Evolutionary conservation across 2,113 vertebrate species (phyloP).

Genomic region (Ptychochromis oligacanthus): DNA sequence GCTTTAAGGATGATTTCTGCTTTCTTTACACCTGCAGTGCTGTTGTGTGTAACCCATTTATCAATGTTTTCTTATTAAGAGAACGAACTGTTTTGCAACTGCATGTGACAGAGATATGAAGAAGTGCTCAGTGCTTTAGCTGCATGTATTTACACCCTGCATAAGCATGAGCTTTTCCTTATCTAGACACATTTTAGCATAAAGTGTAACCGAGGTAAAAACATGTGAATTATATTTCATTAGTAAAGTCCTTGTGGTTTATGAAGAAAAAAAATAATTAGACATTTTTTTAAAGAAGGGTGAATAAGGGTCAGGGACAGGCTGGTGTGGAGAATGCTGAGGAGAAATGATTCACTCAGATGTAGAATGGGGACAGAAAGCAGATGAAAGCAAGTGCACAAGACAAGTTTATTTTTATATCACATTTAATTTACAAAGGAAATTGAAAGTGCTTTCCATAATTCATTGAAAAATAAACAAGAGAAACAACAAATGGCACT

Average conservation of each 20-base stretch:
- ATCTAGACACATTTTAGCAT: slow-evolving; percentile 1
- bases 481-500: background rate
- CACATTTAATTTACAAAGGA: slow-evolving; percentile 29
- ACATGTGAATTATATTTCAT: slow-evolving; percentile 10
- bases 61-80: slow-evolving; percentile 38
- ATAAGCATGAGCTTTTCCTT: slow-evolving; percentile 2
- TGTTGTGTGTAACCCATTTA: slow-evolving; percentile 14
- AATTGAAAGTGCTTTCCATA: slow-evolving; percentile 30
- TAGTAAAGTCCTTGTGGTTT: background rate
- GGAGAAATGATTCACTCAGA: slow-evolving; percentile 5
- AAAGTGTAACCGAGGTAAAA: slow-evolving; percentile 25
- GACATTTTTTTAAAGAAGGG: slow-evolving; percentile 4
- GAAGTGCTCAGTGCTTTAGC: slow-evolving; percentile 7
- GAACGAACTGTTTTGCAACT: slow-evolving; percentile 44
- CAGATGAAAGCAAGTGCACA: slow-evolving; percentile 42
- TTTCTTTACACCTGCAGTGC: slow-evolving; percentile 23
- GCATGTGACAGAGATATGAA: slow-evolving; percentile 32
- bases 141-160: slow-evolving; percentile 19
- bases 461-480: slow-evolving; percentile 22
- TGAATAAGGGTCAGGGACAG: slow-evolving; percentile 30
- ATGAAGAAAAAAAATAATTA: background rate
- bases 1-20: background rate
- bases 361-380: slow-evolving; percentile 30
- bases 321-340: slow-evolving; percentile 13
- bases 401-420: slow-evolving; percentile 46